Evolutionary conservation across 1,140 invertebrate genomes (phyloP).

Genomic region (Lucilia cuprina): DNA sequence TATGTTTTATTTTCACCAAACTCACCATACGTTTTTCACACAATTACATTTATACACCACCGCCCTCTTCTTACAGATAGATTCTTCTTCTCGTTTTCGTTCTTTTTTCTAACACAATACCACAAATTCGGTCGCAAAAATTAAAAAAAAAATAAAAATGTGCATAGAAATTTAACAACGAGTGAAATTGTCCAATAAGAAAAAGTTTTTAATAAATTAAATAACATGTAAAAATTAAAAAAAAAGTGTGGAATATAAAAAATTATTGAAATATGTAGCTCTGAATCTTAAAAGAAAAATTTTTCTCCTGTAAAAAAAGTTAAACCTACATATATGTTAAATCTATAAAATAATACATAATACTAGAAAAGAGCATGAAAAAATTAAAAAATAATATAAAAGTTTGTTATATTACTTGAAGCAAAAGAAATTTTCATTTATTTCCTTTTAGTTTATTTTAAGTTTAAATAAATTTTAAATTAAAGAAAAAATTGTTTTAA

Average conservation of each 20-base stretch:
- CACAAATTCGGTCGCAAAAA: constrained; percentile 8
- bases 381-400: background rate
- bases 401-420: background rate
- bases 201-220: background rate
- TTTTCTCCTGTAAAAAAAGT: background rate
- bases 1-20: background rate
- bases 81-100: background rate
- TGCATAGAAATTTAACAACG: background rate
- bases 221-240: background rate
- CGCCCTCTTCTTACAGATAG: background rate
- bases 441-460: background rate
- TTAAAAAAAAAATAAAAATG: background rate
- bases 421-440: background rate
- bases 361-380: no score
- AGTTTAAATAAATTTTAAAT: background rate
- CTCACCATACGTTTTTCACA: background rate
- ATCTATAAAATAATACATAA: background rate
- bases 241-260: background rate
- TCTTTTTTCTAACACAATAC: constrained; percentile 2
- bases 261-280: no score
- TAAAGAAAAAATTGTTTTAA: background rate
- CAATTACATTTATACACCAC: background rate
- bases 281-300: background rate
- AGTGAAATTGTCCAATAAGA: background rate
- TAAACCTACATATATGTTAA: background rate